Base-by-base conservation (phyloP, 2,113 vertebrate genomes). In the Cephalopterus ornatus region DNA sequence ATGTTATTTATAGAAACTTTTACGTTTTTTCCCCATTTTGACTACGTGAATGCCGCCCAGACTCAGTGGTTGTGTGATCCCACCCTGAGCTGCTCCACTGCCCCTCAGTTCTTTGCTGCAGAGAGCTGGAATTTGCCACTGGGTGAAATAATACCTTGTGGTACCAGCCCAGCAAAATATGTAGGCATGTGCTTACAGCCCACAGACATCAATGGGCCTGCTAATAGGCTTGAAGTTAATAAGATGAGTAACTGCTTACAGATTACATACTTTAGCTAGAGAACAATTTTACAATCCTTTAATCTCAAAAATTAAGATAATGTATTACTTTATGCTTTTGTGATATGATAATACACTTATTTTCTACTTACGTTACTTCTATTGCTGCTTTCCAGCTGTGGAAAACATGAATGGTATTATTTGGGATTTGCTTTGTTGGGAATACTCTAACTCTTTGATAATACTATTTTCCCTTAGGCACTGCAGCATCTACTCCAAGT, bases 201-300 rank as follows among this genome's bases (percentile, higher is more conserved):
- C n/a, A 65, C n/a, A 84, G 93, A 66, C 56, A 92, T 77, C 90
- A 72, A 7, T 62, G 32, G 37, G 28, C 41, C 61, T 81, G 41
- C 47, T 96, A 94, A 92, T 55, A 77, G 79, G 78, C 85, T 96
- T 94, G 58, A 63, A 72, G 79, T 52, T 89, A 86, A 90, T 68
- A 61, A 78, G 55, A 84, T 90, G 61, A 76, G 27, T 44, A 86
- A 68, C 23, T 84, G n/a, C 73, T 78, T 81, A 39, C 52, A 92
- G 72, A 84, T 93, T 72, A 2, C 5, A 23, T 74, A 44, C 68
- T 74, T 88, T 49, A 74, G n/a, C 66, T 50, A 76, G 49, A 92
- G 86, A 92, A 79, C 9, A 79, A 87, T 87, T 88, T 84, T 84
- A 32, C 26, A 78, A 42, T 87, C 59, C 78, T 81, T 92, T 95